Percentiles rank a stretch among this genome's conserved stretches.
Conservation (phyloP, 2,113 vertebrate species). For the Oreochromis aureus region DNA sequence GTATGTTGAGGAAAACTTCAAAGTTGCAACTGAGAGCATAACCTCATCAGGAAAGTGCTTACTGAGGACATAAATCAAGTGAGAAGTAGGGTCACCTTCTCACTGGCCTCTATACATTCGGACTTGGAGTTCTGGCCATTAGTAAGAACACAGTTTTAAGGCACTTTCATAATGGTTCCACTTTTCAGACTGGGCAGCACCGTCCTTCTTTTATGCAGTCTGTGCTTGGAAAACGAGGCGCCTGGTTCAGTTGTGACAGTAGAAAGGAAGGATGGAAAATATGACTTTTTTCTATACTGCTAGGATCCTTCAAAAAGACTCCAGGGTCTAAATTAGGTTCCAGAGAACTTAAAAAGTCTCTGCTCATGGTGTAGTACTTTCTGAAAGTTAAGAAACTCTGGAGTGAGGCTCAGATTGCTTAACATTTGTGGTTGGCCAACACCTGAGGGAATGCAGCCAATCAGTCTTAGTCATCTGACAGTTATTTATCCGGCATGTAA, state of each 20-base stretch:
- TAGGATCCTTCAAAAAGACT: not conserved
- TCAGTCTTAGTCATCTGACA: not conserved
- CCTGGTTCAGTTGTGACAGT: not conserved
- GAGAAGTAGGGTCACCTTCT: not conserved
- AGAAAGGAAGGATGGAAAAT: not conserved
- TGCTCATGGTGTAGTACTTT: not conserved
- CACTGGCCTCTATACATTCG: not conserved
- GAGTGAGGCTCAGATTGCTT: not conserved
- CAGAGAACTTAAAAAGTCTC: not conserved
- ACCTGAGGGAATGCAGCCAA: not conserved
- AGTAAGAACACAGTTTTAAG: not conserved
- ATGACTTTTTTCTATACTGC: not conserved
- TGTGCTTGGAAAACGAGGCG: not conserved
- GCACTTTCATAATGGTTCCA: not conserved
- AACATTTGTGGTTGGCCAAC: not conserved
- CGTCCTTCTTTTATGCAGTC: not conserved
- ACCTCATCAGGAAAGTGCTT: not conserved
- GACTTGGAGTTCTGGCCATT: not conserved
- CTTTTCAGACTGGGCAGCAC: not conserved
- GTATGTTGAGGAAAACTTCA: not conserved
- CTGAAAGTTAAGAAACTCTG: not conserved
- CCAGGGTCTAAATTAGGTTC: not conserved
- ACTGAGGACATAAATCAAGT: not conserved
- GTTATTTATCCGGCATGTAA: accelerated
- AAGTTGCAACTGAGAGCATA: not conserved